Conservation (phyloP, 2,888 invertebrate genomes). For the Tachina lurida region DNA sequence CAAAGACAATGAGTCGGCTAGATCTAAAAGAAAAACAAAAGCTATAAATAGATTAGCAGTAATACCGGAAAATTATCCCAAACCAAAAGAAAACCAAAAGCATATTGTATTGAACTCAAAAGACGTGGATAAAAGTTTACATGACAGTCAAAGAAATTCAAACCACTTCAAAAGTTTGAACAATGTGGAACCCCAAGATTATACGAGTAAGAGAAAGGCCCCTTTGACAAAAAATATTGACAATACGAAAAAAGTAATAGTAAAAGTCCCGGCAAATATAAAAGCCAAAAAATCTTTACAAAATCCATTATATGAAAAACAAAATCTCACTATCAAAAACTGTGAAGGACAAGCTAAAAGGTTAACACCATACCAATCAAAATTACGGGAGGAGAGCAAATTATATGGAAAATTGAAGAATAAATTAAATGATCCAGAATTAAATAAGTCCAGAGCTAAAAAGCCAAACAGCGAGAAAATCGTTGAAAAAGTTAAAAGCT, state of each 20-base stretch:
- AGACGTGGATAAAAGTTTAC: neutral
- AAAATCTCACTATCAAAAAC: neutral
- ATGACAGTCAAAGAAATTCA: neutral
- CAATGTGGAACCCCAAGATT: neutral
- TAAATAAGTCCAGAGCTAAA: neutral
- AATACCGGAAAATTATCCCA: neutral
- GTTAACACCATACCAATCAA: neutral
- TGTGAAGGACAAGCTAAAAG: neutral
- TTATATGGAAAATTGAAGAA: neutral
- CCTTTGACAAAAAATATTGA: neutral
- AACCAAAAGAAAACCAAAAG: neutral
- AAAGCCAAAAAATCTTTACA: neutral
- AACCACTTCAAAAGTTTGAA: neutral
- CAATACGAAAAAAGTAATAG: too few species aligned
- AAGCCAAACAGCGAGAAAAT: neutral
- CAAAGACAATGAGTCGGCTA: neutral
- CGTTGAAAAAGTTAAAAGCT: conserved; percentile 10
- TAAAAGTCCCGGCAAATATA: neutral
- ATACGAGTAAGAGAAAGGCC: neutral
- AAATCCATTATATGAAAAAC: neutral
- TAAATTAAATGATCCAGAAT: neutral
- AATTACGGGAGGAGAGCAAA: neutral
- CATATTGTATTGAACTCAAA: neutral
- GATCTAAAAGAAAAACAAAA: neutral
- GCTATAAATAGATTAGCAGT: neutral